A percentile compares a stretch with the other conserved stretches of the same genome.
These are phyloP conservation scores for Tachina grossa DNA, from an alignment of 2,888 invertebrate genomes.

Conservation along the genomic window DNA sequence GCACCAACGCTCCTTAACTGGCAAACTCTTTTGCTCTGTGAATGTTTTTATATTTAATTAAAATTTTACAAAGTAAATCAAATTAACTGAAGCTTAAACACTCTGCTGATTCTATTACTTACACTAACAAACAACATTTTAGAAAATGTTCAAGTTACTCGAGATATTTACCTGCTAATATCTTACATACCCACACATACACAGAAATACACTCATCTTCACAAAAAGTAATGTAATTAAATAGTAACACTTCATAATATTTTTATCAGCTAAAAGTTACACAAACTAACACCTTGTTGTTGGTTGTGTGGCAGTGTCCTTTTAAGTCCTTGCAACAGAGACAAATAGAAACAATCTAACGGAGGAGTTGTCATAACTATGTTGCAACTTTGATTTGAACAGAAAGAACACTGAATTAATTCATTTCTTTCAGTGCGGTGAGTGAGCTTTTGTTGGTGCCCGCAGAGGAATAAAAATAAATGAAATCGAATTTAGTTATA, in stretches of 20 bases:
- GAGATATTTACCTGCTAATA: constrained; percentile 19
- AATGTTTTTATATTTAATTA: constrained; percentile 69
- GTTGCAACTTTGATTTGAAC: constrained; percentile 39
- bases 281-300: constrained; percentile 21
- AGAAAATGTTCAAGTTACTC: constrained; percentile 7
- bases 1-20: constrained; percentile 30
- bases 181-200: not conserved
- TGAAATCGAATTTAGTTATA: not conserved
- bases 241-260: constrained; percentile 27
- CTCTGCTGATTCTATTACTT: constrained; percentile 50
- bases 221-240: constrained; percentile 40
- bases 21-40: not conserved
- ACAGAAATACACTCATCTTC: constrained; percentile 8
- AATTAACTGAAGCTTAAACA: constrained; percentile 69
- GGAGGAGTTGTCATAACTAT: constrained; percentile 6
- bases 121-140: constrained; percentile 3
- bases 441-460: not conserved
- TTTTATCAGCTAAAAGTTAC: constrained; percentile 16
- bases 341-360: not conserved
- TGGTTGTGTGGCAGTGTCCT: not conserved
- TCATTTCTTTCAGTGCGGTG: not conserved
- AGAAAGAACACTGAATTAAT: not conserved
- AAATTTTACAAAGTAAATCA: constrained; percentile 69
- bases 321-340: not conserved
- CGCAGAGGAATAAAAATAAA: not conserved